Percentiles rank a stretch among this genome's conserved stretches.
phyloP scores from a whole-genome alignment of 2,113 vertebrate species.

The Pollimyrus isidori region DNA sequence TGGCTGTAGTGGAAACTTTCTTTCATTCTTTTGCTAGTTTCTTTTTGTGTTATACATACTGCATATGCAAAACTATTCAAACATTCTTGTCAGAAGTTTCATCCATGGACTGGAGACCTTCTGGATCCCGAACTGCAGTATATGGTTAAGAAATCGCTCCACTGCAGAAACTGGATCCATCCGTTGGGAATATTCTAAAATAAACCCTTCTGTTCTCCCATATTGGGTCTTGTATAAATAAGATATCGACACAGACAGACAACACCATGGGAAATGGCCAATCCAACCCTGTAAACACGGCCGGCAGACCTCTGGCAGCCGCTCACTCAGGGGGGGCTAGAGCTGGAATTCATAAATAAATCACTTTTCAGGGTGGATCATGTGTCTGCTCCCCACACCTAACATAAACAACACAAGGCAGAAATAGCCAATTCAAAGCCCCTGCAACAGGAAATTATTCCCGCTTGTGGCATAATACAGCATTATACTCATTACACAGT shows the following conservation, averaged over 20 bases:
- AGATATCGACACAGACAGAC: slow-evolving; percentile 67
- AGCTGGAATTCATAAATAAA: slow-evolving; percentile 72
- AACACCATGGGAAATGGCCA: slow-evolving; percentile 70
- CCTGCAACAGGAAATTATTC: slow-evolving; percentile 62
- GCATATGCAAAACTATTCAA: background rate
- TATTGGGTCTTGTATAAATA: slow-evolving; percentile 71
- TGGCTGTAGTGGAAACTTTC: background rate
- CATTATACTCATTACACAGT: slow-evolving; percentile 54
- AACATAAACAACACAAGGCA: slow-evolving; percentile 63
- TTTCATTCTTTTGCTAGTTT: background rate
- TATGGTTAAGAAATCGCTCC: slow-evolving; percentile 62
- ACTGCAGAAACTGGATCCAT: slow-evolving; percentile 61
- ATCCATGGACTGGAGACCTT: slow-evolving; percentile 30
- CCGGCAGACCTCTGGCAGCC: slow-evolving; percentile 67
- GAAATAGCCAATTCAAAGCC: slow-evolving; percentile 62
- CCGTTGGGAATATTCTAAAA: slow-evolving; percentile 71
- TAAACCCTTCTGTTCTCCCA: slow-evolving; percentile 71
- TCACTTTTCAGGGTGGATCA: slow-evolving; percentile 68
- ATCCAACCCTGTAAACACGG: slow-evolving; percentile 70
- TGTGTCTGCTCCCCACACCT: slow-evolving; percentile 51
- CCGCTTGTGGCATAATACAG: slow-evolving; percentile 57
- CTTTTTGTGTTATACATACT: background rate
- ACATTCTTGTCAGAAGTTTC: slow-evolving; percentile 27
- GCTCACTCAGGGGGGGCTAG: slow-evolving; percentile 52
- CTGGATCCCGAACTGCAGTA: slow-evolving; percentile 56